These are phyloP conservation scores for Pseudochaenichthys georgianus DNA, from an alignment of 2,797 vertebrate species.

Conservation along the genomic window DNA sequence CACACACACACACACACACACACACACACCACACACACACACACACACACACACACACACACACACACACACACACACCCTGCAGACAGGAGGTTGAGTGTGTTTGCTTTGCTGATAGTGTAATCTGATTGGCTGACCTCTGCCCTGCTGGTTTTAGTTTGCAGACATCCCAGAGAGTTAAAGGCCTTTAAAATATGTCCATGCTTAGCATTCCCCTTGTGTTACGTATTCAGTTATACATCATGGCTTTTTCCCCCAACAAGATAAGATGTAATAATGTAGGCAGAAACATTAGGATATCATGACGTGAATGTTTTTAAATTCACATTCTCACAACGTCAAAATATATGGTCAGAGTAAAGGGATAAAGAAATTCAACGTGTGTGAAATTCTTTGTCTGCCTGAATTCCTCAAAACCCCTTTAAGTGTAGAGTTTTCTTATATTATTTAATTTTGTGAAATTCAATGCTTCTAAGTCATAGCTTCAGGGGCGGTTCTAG, in stretches of 20 bases:
- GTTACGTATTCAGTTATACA: background rate
- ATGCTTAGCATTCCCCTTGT: background rate
- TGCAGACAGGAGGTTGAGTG: constrained; percentile 52
- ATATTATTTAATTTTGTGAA: too few species aligned
- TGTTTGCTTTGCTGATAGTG: constrained; percentile 80
- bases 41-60: constrained; percentile 29
- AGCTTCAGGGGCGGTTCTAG: too few species aligned
- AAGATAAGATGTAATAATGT: background rate
- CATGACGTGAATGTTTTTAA: too few species aligned
- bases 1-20: constrained; percentile 25
- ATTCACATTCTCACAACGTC: too few species aligned
- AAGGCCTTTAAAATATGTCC: background rate
- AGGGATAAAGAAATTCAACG: too few species aligned
- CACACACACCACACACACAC: constrained; percentile 27
- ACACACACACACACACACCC: constrained; percentile 53
- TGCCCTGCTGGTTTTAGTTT: constrained; percentile 33
- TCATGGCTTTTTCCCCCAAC: too few species aligned
- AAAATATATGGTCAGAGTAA: too few species aligned
- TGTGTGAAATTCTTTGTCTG: too few species aligned
- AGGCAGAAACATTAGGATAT: too few species aligned
- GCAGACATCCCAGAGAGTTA: constrained; percentile 13
- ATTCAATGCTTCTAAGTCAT: too few species aligned
- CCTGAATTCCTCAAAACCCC: too few species aligned
- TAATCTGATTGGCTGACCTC: constrained; percentile 72
- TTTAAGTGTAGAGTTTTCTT: too few species aligned